Evolutionary conservation across 2,113 vertebrate genomes (phyloP).

Genomic region (Donacobius atricapilla): DNA sequence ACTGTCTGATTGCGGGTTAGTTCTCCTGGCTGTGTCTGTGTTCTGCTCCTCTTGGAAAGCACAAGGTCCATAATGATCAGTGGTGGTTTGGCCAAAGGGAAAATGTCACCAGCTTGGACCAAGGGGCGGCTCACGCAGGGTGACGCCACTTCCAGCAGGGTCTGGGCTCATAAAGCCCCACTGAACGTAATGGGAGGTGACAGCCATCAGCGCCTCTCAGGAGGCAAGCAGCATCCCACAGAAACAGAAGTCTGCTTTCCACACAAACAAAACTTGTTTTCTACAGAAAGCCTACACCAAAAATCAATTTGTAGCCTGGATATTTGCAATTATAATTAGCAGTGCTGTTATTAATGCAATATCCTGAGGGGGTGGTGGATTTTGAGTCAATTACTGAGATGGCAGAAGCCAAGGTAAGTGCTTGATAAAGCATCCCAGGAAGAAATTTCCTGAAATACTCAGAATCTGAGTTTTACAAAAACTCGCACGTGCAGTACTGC

Average conservation of each 20-base stretch:
- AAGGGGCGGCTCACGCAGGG: fast-evolving
- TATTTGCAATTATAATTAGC: background rate
- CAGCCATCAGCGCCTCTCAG: slow-evolving; percentile 1
- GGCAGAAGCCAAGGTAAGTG: background rate
- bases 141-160: background rate
- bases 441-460: background rate
- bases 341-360: background rate
- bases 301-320: background rate
- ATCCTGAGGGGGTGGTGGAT: background rate
- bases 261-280: background rate
- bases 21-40: background rate
- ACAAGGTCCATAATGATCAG: background rate
- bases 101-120: background rate
- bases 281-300: background rate
- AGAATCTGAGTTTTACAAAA: slow-evolving; percentile 40
- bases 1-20: background rate
- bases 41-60: background rate
- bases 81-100: background rate
- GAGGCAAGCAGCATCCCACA: background rate
- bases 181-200: background rate
- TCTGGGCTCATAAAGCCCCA: background rate
- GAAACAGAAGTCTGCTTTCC: background rate
- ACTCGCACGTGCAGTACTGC: background rate
- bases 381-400: background rate
- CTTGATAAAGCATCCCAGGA: background rate